These are phyloP conservation scores for Drosophila pegasa DNA, from an alignment of 2,888 invertebrate species.

Conservation along the genomic window DNA sequence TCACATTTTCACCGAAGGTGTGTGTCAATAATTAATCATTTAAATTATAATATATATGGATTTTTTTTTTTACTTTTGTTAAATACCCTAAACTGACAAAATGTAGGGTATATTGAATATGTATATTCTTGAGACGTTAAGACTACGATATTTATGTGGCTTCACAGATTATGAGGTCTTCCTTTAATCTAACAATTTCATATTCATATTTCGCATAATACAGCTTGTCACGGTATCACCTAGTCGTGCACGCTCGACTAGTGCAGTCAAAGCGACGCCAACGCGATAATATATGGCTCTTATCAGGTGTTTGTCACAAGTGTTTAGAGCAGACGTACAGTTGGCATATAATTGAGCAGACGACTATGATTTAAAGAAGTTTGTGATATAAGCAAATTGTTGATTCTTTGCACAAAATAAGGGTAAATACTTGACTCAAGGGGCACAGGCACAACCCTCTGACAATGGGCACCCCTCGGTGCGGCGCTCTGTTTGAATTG, in stretches of 20 bases:
- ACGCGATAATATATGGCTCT: not conserved
- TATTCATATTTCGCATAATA: no score
- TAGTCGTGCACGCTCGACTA: not conserved
- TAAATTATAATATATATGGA: not conserved
- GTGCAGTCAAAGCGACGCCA: not conserved
- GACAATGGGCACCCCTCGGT: constrained; percentile 1
- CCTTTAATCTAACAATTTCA: no score
- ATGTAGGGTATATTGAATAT: not conserved
- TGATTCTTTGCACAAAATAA: constrained; percentile 5
- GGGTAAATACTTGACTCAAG: constrained; percentile 37
- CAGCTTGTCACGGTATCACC: not conserved
- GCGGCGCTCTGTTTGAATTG: constrained; percentile 16
- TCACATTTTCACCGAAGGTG: not conserved
- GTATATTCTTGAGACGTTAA: no score
- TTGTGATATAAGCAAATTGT: constrained; percentile 13
- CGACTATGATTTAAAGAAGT: constrained; percentile 9
- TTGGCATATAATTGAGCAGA: not conserved
- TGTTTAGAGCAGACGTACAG: not conserved
- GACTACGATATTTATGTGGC: no score
- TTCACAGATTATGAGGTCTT: not conserved
- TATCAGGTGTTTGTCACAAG: constrained; percentile 25
- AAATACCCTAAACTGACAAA: not conserved
- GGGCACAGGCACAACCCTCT: constrained; percentile 1
- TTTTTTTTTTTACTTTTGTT: not conserved
- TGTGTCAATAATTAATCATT: constrained; percentile 19